A percentile compares a stretch with the other conserved stretches of the same genome.
phyloP scores from a whole-genome alignment of 2,888 invertebrate genomes.

The Ornithoptera priamus region DNA sequence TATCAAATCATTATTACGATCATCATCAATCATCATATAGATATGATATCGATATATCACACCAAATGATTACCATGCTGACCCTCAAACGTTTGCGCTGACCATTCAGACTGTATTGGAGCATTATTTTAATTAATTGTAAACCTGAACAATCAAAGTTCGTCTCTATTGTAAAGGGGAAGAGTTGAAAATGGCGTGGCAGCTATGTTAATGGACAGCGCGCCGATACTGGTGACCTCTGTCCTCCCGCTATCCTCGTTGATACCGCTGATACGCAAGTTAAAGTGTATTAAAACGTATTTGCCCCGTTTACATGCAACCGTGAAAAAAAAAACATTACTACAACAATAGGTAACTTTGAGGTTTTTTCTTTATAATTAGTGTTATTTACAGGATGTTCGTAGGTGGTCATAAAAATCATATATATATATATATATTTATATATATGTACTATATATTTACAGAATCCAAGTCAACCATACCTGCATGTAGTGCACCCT shows the following conservation, averaged over 20 bases:
- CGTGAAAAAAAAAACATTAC: background rate
- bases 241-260: slow-evolving; percentile 38
- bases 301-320: slow-evolving; percentile 33
- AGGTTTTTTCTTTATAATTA: background rate
- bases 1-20: too few species aligned
- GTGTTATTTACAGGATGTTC: background rate
- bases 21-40: too few species aligned
- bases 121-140: slow-evolving; percentile 28
- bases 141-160: background rate
- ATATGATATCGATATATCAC: background rate
- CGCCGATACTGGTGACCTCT: slow-evolving; percentile 28
- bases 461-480: too few species aligned
- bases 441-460: too few species aligned
- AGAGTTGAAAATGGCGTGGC: slow-evolving; percentile 9
- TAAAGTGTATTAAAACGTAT: slow-evolving; percentile 36
- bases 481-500: too few species aligned
- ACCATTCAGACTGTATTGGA: slow-evolving; percentile 11
- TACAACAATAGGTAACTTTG: too few species aligned
- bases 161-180: background rate
- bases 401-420: too few species aligned
- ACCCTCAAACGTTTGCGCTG: slow-evolving; percentile 20
- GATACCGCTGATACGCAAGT: slow-evolving; percentile 32
- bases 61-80: slow-evolving; percentile 1
- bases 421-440: too few species aligned
- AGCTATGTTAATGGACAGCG: slow-evolving; percentile 14